phyloP scores from a whole-genome alignment of 2,888 invertebrate genomes.

The Theristus sp. region DNA sequence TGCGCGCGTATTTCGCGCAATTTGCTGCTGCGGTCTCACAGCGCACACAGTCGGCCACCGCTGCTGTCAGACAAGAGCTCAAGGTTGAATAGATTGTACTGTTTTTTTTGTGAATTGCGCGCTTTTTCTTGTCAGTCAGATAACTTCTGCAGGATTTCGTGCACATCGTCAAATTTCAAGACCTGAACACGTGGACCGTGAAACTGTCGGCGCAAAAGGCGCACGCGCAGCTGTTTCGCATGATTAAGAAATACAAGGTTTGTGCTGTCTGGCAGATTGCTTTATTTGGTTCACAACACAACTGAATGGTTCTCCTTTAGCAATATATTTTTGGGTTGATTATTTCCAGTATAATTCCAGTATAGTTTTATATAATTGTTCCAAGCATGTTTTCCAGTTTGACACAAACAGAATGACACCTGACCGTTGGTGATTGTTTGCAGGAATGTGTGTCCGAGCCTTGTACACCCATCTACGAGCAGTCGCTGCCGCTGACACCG shows the following conservation, averaged over 20 bases:
- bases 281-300: too few species aligned
- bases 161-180: conserved; percentile 83
- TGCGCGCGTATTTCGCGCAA: not conserved
- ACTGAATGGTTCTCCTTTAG: too few species aligned
- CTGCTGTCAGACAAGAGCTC: not conserved
- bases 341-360: not conserved
- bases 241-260: conserved; percentile 48
- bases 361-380: not conserved
- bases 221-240: conserved; percentile 34
- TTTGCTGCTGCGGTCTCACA: not conserved
- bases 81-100: not conserved
- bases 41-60: not conserved
- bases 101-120: not conserved
- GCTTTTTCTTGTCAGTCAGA: too few species aligned
- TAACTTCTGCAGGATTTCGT: conserved; percentile 62
- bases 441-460: not conserved
- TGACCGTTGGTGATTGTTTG: too few species aligned
- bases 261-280: not conserved
- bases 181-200: conserved; percentile 79
- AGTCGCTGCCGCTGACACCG: not conserved
- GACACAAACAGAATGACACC: too few species aligned
- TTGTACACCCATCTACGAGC: not conserved
- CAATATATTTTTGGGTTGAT: too few species aligned
- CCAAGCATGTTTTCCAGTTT: too few species aligned
- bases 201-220: conserved; percentile 48